Evolutionary conservation across 2,797 vertebrate genomes (phyloP).

Genomic region (Luscinia megarhynchos): DNA sequence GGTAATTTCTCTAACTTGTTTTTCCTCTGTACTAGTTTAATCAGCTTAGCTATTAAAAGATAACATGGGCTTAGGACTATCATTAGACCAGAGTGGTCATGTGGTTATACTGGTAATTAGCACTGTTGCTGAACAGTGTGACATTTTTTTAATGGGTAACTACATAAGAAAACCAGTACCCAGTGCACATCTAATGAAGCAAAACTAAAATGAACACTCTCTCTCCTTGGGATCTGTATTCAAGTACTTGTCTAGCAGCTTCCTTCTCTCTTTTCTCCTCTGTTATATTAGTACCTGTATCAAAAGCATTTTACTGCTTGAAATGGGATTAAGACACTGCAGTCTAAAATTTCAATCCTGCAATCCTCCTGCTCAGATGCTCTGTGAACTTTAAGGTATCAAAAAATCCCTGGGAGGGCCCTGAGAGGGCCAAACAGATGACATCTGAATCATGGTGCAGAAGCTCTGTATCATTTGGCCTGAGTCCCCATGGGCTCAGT

Average conservation of each 20-base stretch:
- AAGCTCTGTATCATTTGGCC: neutral
- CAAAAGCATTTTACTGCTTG: conserved; percentile 9
- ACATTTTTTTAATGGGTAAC: conserved; percentile 7
- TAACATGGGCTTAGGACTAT: conserved; percentile 41
- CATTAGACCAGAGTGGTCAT: conserved; percentile 41
- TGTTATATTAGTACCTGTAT: neutral
- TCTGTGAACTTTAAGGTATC: neutral
- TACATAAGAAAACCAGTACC: neutral
- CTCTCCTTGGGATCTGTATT: neutral
- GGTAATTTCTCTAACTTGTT: conserved; percentile 35
- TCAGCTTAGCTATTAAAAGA: conserved; percentile 62
- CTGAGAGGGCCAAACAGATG: neutral
- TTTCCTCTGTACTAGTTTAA: conserved; percentile 43
- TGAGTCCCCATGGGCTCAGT: neutral
- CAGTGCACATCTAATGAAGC: neutral
- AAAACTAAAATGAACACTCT: neutral
- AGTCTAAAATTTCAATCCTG: neutral
- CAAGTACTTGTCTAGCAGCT: neutral
- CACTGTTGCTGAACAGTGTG: neutral
- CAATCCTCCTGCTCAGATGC: neutral
- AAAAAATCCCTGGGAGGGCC: neutral
- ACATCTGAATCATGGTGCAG: neutral
- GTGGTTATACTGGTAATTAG: conserved; percentile 41
- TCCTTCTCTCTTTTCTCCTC: neutral
- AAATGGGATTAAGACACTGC: conserved; percentile 15